Conservation (phyloP, 2,888 invertebrate genomes). For the Lasioglossum calceatum region DNA sequence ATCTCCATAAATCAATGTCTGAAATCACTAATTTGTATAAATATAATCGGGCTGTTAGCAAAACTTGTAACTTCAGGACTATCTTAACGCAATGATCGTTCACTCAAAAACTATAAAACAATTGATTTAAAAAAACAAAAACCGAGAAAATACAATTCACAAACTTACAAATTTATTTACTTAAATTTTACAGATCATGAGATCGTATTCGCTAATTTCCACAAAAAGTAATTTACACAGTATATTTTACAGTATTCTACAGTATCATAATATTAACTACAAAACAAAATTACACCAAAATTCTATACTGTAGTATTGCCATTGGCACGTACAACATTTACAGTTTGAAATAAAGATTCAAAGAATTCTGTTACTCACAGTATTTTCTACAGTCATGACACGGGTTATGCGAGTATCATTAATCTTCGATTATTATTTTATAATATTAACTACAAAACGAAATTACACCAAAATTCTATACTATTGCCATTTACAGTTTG, state of each 20-base stretch:
- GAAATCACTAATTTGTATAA: background rate
- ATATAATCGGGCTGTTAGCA: background rate
- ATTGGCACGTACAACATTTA: background rate
- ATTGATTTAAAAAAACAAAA: background rate
- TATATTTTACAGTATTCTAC: no score
- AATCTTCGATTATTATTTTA: no score
- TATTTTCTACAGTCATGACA: no score
- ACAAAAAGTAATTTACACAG: background rate
- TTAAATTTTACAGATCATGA: background rate
- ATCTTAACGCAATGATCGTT: no score
- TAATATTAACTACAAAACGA: no score
- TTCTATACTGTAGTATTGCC: no score
- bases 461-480: no score
- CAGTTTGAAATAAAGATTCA: background rate
- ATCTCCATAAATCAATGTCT: background rate
- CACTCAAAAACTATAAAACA: background rate
- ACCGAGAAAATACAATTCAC: background rate
- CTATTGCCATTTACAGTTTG: background rate
- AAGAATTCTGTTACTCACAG: no score
- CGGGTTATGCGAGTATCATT: no score
- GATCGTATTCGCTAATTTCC: background rate
- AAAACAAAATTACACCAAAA: no score
- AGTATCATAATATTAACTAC: no score
- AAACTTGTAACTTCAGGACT: background rate
- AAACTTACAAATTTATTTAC: no score